Evolutionary conservation across 2,113 vertebrate genomes (phyloP).

Genomic region (Isurus oxyrinchus): DNA sequence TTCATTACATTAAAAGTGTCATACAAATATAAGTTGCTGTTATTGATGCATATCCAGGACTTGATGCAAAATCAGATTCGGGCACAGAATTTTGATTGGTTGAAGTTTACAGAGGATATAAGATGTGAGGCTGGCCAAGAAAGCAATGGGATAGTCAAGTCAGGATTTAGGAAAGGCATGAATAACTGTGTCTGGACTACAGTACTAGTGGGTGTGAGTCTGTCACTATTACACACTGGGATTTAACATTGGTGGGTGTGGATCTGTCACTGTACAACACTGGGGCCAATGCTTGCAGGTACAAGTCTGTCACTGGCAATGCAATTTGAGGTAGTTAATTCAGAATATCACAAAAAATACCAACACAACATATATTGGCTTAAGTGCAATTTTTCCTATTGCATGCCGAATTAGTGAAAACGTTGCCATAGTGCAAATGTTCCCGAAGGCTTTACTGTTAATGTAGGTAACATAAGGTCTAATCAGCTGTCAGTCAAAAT

Average conservation of each 20-base stretch:
- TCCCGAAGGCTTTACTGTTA: not conserved
- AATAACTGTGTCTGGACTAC: not conserved
- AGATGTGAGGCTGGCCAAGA: too few relatives aligned
- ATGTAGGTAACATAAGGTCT: not conserved
- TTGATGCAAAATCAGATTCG: too few relatives aligned
- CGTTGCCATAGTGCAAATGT: not conserved
- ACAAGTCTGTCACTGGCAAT: not conserved
- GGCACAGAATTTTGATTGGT: too few relatives aligned
- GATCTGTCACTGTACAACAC: not conserved
- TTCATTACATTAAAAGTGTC: too few relatives aligned
- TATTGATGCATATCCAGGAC: too few relatives aligned
- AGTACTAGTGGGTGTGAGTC: not conserved
- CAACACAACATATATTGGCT: not conserved
- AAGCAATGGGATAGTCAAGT: too few relatives aligned
- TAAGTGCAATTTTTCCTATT: conserved; percentile 1
- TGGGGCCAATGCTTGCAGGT: not conserved
- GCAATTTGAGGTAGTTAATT: not conserved
- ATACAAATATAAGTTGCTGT: too few relatives aligned
- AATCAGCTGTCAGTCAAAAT: conserved; percentile 11
- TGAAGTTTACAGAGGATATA: too few relatives aligned
- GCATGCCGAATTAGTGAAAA: not conserved
- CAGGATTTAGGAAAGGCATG: too few relatives aligned
- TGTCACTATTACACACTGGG: not conserved
- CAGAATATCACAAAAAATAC: not conserved
- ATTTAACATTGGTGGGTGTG: not conserved